phyloP scores from a whole-genome alignment of 2,888 invertebrate species.

The Capitulum mitella region DNA sequence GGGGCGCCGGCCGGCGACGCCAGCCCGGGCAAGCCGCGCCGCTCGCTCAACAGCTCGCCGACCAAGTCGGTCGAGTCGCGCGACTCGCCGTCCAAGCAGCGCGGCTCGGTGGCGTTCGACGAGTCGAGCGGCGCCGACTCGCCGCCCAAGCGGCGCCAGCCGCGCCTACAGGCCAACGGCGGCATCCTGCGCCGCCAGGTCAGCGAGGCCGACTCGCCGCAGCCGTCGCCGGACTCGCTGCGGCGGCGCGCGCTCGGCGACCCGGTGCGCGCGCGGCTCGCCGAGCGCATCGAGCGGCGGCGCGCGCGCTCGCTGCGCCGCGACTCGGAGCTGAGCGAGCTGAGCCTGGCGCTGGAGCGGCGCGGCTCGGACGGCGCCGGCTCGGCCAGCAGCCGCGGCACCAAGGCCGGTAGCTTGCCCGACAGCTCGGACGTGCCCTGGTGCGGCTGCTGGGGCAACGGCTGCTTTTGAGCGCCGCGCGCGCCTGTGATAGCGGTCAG shows the following conservation, averaged over 20 bases:
- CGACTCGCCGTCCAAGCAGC: not conserved
- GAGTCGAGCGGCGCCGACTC: constrained; percentile 24
- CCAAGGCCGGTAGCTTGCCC: constrained; percentile 33
- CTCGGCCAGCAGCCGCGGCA: constrained; percentile 53
- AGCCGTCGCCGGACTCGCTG: constrained; percentile 16
- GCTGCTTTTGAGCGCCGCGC: constrained; percentile 52
- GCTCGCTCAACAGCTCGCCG: constrained; percentile 8
- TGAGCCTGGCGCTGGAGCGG: constrained; percentile 32
- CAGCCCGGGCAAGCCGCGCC: not conserved
- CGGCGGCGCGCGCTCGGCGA: constrained; percentile 34
- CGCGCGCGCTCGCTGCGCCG: constrained; percentile 33
- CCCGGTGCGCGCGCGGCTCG: constrained; percentile 22
- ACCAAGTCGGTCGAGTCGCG: constrained; percentile 9
- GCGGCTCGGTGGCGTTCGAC: constrained; percentile 22
- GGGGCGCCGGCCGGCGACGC: not conserved
- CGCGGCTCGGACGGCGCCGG: constrained; percentile 28
- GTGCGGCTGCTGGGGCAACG: constrained; percentile 80
- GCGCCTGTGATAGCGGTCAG: constrained; percentile 41
- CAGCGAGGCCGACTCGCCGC: not conserved
- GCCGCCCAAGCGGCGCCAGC: constrained; percentile 11
- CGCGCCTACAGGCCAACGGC: not conserved
- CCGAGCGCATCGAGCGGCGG: constrained; percentile 32
- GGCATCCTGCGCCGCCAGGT: constrained; percentile 13
- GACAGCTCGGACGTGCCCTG: constrained; percentile 53
- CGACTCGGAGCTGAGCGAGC: constrained; percentile 36